Percentiles rank a stretch among this genome's conserved stretches.
Conservation (phyloP, 2,113 vertebrate genomes). For the Cygnus atratus region DNA sequence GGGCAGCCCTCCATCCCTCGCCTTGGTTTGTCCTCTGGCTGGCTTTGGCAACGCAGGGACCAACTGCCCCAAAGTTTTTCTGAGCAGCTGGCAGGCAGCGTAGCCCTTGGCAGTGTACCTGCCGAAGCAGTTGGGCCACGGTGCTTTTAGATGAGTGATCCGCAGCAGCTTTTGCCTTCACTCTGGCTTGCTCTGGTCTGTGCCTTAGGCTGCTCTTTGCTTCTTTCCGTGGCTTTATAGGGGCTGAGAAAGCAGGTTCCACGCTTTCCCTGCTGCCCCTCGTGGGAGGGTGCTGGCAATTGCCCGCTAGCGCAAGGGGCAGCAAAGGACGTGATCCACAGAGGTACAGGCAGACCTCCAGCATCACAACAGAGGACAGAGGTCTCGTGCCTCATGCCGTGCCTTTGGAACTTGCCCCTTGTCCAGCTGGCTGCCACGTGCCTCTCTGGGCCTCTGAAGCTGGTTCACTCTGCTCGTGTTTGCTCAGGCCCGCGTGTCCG, state of each 20-base stretch:
- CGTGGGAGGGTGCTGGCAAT: not conserved
- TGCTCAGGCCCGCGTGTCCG: not conserved
- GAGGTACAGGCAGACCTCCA: not conserved
- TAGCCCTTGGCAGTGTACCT: not conserved
- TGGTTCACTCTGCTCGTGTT: not conserved
- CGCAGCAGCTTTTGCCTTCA: not conserved
- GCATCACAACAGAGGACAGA: not conserved
- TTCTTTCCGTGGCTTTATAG: not conserved
- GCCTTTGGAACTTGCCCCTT: not conserved
- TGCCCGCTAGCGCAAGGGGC: not conserved
- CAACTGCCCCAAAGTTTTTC: not conserved
- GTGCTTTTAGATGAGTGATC: not conserved
- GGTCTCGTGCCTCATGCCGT: not conserved
- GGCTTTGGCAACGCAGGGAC: slow-evolving; percentile 43
- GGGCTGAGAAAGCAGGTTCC: not conserved
- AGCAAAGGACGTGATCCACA: not conserved
- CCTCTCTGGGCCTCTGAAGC: not conserved
- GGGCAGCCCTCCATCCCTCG: not conserved
- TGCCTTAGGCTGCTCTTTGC: not conserved
- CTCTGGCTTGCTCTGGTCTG: not conserved
- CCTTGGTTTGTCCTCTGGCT: not conserved
- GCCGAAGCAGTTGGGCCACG: not conserved
- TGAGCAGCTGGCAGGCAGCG: not conserved
- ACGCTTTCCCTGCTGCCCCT: not conserved
- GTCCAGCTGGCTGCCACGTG: accelerated